phyloP scores from a whole-genome alignment of 2,113 vertebrate species.

The Varanus komodoensis region DNA sequence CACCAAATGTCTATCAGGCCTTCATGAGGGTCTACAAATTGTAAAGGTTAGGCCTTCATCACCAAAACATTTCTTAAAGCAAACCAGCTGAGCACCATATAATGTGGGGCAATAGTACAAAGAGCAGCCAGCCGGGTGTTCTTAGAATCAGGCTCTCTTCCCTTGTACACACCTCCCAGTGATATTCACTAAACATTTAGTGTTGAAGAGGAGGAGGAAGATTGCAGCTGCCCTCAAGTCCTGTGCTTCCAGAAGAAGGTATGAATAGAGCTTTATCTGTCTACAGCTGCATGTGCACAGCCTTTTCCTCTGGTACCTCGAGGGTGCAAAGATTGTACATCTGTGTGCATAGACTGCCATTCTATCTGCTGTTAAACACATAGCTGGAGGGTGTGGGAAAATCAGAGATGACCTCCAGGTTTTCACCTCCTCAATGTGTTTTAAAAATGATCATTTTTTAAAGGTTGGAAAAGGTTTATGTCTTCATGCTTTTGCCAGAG shows the following conservation, averaged over 20 bases:
- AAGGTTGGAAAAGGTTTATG: neutral
- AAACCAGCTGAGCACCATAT: neutral
- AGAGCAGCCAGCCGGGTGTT: neutral
- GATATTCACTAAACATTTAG: neutral
- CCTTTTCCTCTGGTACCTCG: too few relatives aligned
- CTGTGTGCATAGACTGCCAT: too few relatives aligned
- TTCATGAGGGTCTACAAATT: constrained; percentile 53
- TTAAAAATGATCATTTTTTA: too few relatives aligned
- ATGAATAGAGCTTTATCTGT: neutral
- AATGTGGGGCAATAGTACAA: neutral
- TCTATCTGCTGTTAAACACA: neutral
- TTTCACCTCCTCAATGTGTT: too few relatives aligned
- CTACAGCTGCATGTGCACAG: neutral
- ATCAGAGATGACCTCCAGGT: too few relatives aligned
- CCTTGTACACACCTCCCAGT: neutral
- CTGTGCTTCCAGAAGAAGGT: neutral
- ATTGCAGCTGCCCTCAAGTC: neutral
- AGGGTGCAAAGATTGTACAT: too few relatives aligned
- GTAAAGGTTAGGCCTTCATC: constrained; percentile 44
- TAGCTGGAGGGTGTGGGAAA: neutral
- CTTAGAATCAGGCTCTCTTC: neutral
- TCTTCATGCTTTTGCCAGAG: neutral
- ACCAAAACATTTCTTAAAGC: neutral
- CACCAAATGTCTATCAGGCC: constrained; percentile 43
- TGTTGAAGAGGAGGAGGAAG: neutral